Evolutionary conservation across 2,113 vertebrate species (phyloP), one percentile per base, ranked within the genome.

Genomic region (Sylvietta virens): DNA sequence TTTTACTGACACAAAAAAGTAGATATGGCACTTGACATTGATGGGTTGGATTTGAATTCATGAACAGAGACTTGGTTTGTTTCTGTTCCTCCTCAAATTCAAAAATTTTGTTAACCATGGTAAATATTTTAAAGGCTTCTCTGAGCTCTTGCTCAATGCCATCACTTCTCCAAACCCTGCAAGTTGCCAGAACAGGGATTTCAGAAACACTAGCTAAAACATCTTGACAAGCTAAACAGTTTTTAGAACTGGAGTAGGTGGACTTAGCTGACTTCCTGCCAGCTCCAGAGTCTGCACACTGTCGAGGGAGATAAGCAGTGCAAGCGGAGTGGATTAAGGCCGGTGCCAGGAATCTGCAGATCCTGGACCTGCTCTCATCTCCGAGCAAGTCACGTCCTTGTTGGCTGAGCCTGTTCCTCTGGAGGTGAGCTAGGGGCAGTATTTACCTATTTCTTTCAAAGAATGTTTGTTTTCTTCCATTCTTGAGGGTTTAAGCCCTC

Each of bases 211-310:
- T 64, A 64, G 61, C 89, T 94, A 57, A 95, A 95, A 85, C 42
- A 69, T 81, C 84, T 82, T 92, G 93, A 87, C 73, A 94, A 91
- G 74, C 78, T 50, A 76, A 92, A 76, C 57, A 57, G 56, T 92
- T 92, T 96, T 91, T 53, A 48, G 77, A 91, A 89, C 48, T 9
- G 19, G 70, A 79, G 84, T 91, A 94, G 93, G 93, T 87, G 91
- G 93, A 89, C 73, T 79, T 72, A 26, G 53, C 48, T 95, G 89
- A 78, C 30, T 87, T 50, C 28, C 44, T 94, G 86, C 89, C 92
- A 95, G 61, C 40, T 72, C 19, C 93, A 71, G 76, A 85, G 58
- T 60, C 50, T 92, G 53, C 60, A 82, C 51, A 7, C 53, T 90
- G 78, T 56, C 15, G 5, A 40, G 44, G 85, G 71, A 92, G 84